Conservation (phyloP, 2,888 invertebrate genomes). For the Amphiduros pacificus region DNA sequence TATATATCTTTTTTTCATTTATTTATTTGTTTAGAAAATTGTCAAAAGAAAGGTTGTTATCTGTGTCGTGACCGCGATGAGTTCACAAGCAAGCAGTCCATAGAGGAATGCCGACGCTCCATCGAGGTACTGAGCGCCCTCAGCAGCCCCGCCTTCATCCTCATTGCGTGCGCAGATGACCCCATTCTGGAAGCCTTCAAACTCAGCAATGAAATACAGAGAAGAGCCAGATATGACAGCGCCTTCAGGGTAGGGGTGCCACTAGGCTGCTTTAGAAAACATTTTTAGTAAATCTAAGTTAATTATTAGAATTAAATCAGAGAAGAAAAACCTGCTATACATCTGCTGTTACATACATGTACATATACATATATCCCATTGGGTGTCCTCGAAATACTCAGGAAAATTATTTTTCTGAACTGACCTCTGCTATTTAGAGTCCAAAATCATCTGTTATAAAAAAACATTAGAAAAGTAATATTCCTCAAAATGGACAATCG, state of each 20-base stretch:
- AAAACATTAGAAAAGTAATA: too few species aligned
- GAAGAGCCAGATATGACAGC: constrained; percentile 1
- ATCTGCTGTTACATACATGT: too few species aligned
- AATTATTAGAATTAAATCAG: too few species aligned
- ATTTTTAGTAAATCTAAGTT: too few species aligned
- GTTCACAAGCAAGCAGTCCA: background rate
- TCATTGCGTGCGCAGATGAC: constrained; percentile 10
- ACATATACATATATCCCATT: too few species aligned
- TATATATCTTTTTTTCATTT: background rate
- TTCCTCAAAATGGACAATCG: too few species aligned
- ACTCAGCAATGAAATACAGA: constrained; percentile 5
- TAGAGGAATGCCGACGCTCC: constrained; percentile 4
- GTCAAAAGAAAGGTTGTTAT: background rate
- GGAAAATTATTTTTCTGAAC: too few species aligned
- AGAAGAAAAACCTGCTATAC: too few species aligned
- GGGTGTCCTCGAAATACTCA: too few species aligned
- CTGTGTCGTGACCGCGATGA: background rate
- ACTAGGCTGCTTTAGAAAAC: too few species aligned
- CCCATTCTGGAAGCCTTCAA: constrained; percentile 19
- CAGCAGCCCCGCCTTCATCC: constrained; percentile 16
- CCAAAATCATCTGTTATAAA: too few species aligned
- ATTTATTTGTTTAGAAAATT: background rate
- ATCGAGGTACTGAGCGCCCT: constrained; percentile 17
- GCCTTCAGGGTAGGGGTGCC: constrained; percentile 9
- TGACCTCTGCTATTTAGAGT: too few species aligned